Evolutionary conservation across 2,797 vertebrate genomes (phyloP), one percentile per base, ranked within the genome.

Genomic region (Sternotherus odoratus): DNA sequence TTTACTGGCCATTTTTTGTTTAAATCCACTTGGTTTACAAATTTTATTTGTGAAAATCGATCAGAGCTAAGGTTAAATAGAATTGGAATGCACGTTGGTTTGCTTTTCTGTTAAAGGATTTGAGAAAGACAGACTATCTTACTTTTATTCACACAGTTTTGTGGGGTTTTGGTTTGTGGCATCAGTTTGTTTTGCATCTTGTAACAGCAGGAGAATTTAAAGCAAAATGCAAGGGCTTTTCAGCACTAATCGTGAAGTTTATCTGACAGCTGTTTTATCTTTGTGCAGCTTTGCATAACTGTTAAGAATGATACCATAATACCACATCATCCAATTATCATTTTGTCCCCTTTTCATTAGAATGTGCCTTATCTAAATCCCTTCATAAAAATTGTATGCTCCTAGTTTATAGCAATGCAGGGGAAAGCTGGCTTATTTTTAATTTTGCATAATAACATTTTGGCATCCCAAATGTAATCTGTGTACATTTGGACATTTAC

Each of bases 251-350:
- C 83, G 13, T 0, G 4, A 43, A 51, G 78, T 77, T 93, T 23
- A 83, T 88, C 56, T 51, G 56, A 48, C 94, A 96, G 93, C 94
- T 94, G 91, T 82, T 91, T 50, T 30, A 63, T 85, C 93, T 79
- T 17, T 3, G 15, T 0, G 0, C 30, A 6, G 86, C 86, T 80
- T 78, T 8, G 5, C 80, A 12, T 75, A 54, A 2, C 79, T 36
- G 26, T 85, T 60, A 72, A 48, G 21, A 91, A 39, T 21, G 63
- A 50, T n/a, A 33, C 87, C 46, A 2, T 3, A 85, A 39, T 56
- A 13, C 56, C 77, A 17, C 79, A 10, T 85, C 87, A 85, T 5
- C 90, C 92, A 86, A 11, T 79, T 66, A 86, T 2, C 11, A 23
- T 1, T 39, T 69, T 63, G 69, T 17, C 75, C 19, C 21, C 57